Percentiles rank a stretch among this genome's conserved stretches.
These are phyloP conservation scores for Coluber constrictor DNA, from an alignment of 2,797 vertebrate species.

Conservation along the genomic window DNA sequence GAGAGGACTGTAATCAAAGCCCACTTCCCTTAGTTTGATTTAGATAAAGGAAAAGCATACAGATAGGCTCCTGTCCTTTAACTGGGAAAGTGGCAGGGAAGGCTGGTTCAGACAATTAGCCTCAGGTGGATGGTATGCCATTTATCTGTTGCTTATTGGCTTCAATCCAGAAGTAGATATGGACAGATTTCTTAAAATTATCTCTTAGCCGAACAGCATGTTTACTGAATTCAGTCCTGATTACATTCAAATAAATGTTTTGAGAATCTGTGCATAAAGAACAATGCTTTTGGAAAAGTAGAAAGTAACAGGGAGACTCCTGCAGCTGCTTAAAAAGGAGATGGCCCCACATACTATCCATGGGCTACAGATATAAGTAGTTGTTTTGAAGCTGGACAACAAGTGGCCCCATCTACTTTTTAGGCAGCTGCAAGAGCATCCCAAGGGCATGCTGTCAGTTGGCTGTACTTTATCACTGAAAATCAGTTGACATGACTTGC, in stretches of 20 bases:
- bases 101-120: not conserved
- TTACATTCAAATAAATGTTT: not conserved
- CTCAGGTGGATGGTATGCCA: not conserved
- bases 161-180: not conserved
- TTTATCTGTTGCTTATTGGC: not conserved
- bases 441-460: not conserved
- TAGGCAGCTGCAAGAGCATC: not conserved
- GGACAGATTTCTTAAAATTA: not conserved
- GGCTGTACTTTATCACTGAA: not conserved
- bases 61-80: not conserved
- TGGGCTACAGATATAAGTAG: not conserved
- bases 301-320: not conserved
- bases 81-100: not conserved
- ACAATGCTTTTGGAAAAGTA: not conserved
- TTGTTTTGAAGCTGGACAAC: not conserved
- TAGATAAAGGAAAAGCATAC: not conserved
- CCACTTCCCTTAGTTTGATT: not conserved
- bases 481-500: not conserved
- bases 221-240: not conserved
- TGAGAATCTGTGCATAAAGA: not conserved
- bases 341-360: not conserved
- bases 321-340: not conserved
- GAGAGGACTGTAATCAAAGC: constrained; percentile 54
- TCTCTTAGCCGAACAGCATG: not conserved
- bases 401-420: not conserved